Evolutionary conservation across 1,140 invertebrate species (phyloP).

Genomic region (Mamestra configurata): DNA sequence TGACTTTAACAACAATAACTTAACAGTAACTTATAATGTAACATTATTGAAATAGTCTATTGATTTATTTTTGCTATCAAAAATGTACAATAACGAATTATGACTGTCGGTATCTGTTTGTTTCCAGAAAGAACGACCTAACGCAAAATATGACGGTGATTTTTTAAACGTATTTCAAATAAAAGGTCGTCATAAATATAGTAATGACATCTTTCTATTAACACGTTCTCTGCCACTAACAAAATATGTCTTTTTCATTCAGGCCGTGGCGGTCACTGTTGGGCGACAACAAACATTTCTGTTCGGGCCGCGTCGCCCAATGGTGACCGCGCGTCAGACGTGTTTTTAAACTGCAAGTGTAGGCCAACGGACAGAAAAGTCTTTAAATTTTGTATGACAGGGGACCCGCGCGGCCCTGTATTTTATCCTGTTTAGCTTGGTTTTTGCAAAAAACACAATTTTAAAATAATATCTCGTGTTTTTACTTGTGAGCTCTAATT

Average conservation of each 20-base stretch:
- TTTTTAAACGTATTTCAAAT: too few species aligned
- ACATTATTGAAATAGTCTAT: too few species aligned
- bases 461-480: neutral
- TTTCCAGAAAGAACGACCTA: too few species aligned
- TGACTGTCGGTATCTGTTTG: too few species aligned
- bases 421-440: conserved; percentile 2
- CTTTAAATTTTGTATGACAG: neutral
- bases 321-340: neutral
- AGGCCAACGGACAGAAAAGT: neutral
- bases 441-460: neutral
- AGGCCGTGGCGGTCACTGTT: neutral
- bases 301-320: neutral
- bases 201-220: neutral
- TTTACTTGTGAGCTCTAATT: conserved; percentile 11
- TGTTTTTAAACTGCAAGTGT: neutral
- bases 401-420: neutral
- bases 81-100: too few species aligned
- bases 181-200: too few species aligned
- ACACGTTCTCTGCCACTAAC: neutral
- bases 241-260: conserved; percentile 2
- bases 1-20: too few species aligned
- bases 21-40: too few species aligned
- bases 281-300: neutral
- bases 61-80: too few species aligned
- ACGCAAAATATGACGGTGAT: too few species aligned